Conservation (phyloP, 2,113 vertebrate species). For the Cyphomyrus plagiostoma region DNA sequence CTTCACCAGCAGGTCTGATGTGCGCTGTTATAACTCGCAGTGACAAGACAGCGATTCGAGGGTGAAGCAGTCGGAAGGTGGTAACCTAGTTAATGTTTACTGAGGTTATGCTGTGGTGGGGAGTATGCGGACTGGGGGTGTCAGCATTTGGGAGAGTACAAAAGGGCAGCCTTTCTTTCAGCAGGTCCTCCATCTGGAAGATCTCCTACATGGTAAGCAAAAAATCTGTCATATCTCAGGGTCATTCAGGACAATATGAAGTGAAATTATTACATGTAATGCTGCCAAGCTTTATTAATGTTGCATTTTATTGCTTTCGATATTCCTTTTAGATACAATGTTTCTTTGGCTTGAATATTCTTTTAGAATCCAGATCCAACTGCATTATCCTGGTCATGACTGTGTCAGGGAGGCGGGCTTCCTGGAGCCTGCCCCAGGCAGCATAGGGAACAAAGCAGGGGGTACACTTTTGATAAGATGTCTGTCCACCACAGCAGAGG, state of each 20-base stretch:
- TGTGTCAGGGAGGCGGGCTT: not conserved
- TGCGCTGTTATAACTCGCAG: not conserved
- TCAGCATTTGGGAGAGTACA: constrained; percentile 40
- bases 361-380: not conserved
- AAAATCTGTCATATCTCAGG: not conserved
- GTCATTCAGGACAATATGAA: not conserved
- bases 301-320: not conserved
- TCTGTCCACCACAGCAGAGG: not conserved
- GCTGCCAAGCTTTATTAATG: not conserved
- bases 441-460: not conserved
- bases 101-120: not conserved
- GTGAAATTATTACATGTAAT: not conserved
- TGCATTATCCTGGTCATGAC: not conserved
- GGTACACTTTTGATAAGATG: not conserved
- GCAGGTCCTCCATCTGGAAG: not conserved
- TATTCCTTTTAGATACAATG: not conserved
- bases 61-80: constrained; percentile 20
- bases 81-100: constrained; percentile 16
- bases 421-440: not conserved
- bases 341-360: not conserved
- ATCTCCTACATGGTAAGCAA: constrained; percentile 17
- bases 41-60: constrained; percentile 14
- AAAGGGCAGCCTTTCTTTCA: constrained; percentile 19
- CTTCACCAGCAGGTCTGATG: not conserved
- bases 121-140: not conserved